phyloP scores from a whole-genome alignment of 1,140 invertebrate species.

The Goniozus legneri region DNA sequence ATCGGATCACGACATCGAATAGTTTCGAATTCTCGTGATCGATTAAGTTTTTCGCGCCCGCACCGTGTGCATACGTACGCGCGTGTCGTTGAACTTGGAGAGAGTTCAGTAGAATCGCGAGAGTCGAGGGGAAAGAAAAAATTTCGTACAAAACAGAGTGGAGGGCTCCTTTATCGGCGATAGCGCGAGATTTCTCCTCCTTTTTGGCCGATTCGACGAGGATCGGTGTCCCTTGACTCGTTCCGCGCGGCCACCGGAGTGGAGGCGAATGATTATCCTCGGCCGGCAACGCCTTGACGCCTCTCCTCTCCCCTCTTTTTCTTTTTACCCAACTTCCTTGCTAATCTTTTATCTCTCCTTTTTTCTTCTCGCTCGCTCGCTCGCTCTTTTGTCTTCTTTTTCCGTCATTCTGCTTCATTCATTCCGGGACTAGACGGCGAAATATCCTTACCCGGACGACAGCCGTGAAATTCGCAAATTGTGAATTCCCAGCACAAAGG shows the following conservation, averaged over 20 bases:
- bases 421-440: background rate
- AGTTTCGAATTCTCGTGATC: too few relatives aligned
- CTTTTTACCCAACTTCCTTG: too few relatives aligned
- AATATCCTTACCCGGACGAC: slow-evolving; percentile 4
- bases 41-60: too few relatives aligned
- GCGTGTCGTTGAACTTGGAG: too few relatives aligned
- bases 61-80: too few relatives aligned
- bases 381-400: background rate
- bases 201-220: slow-evolving; percentile 7
- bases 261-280: slow-evolving; percentile 7
- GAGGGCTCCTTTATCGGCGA: too few relatives aligned
- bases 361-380: background rate
- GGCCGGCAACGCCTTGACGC: background rate
- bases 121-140: too few relatives aligned
- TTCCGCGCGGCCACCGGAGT: slow-evolving; percentile 7
- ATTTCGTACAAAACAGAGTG: too few relatives aligned
- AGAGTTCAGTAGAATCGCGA: too few relatives aligned
- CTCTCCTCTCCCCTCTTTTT: background rate
- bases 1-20: too few relatives aligned
- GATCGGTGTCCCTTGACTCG: background rate
- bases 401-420: background rate
- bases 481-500: slow-evolving; percentile 12
- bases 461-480: slow-evolving; percentile 22
- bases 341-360: background rate
- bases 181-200: background rate